Percentiles rank a stretch among this genome's conserved stretches.
Conservation (phyloP, 2,113 vertebrate species). For the Amphiprion percula region DNA sequence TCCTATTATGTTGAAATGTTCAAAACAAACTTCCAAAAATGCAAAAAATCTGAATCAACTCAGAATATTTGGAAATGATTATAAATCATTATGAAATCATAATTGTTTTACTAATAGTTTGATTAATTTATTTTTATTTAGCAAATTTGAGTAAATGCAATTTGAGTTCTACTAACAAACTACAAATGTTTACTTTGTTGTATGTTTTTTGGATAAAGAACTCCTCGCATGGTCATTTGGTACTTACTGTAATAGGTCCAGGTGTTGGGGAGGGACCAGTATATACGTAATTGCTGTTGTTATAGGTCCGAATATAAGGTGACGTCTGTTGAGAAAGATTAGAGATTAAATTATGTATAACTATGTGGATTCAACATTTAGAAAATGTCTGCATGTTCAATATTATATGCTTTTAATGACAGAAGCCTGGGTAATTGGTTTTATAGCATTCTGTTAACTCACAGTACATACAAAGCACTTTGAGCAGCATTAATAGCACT, state of each 20-base stretch:
- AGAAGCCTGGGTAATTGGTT: too few relatives aligned
- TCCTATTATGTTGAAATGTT: too few relatives aligned
- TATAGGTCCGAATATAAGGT: slow-evolving; percentile 87
- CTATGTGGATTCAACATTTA: neutral
- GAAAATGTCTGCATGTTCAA: too few relatives aligned
- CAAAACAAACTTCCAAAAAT: too few relatives aligned
- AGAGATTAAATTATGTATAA: neutral
- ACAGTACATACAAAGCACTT: neutral
- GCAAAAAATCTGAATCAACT: too few relatives aligned
- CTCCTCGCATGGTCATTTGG: neutral
- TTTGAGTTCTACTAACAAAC: too few relatives aligned
- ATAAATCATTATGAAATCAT: too few relatives aligned
- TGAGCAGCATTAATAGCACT: neutral
- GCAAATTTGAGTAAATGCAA: too few relatives aligned
- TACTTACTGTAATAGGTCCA: slow-evolving; percentile 82
- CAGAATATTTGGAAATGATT: too few relatives aligned
- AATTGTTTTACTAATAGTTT: too few relatives aligned
- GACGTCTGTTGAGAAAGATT: slow-evolving; percentile 77
- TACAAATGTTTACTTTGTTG: neutral
- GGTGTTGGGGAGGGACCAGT: slow-evolving; percentile 71
- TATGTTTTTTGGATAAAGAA: neutral
- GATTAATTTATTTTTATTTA: too few relatives aligned
- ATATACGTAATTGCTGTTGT: slow-evolving; percentile 87
- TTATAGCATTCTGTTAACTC: neutral
- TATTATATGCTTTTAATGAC: too few relatives aligned